Evolutionary conservation across 30 jellyfish, hydroid and myxozoan species (phyloP).

Genomic region (Hydractinia symbiolongicarpus): DNA sequence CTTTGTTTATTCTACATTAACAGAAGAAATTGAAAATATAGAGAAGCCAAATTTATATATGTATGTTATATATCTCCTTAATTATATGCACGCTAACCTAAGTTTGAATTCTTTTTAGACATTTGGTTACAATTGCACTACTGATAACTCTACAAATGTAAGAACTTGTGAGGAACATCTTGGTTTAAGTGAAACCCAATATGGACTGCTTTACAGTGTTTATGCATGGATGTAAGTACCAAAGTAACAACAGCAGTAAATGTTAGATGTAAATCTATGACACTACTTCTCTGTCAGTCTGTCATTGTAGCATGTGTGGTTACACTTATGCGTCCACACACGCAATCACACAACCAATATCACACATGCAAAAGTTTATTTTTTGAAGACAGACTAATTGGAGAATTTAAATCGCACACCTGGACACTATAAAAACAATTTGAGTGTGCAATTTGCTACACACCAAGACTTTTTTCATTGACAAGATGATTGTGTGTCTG

Average conservation of each 20-base stretch:
- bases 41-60: not conserved
- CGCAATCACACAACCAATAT: no score
- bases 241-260: no score
- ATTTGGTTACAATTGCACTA: slow-evolving; percentile 46
- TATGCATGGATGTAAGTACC: slow-evolving; percentile 84
- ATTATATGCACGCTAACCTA: not conserved
- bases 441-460: no score
- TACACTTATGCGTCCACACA: no score
- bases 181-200: slow-evolving; percentile 76
- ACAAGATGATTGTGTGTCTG: no score
- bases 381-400: no score
- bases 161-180: slow-evolving; percentile 72
- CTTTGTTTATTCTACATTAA: no score
- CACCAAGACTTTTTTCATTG: no score
- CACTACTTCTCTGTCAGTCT: not conserved
- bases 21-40: no score
- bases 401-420: no score
- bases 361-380: no score
- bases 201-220: slow-evolving; percentile 67
- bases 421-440: no score
- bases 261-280: not conserved
- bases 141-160: not conserved
- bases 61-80: not conserved
- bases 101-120: slow-evolving; percentile 2
- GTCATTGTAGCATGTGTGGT: not conserved